Evolutionary conservation across 1,140 invertebrate genomes (phyloP).

Genomic region (Psix sp.): DNA sequence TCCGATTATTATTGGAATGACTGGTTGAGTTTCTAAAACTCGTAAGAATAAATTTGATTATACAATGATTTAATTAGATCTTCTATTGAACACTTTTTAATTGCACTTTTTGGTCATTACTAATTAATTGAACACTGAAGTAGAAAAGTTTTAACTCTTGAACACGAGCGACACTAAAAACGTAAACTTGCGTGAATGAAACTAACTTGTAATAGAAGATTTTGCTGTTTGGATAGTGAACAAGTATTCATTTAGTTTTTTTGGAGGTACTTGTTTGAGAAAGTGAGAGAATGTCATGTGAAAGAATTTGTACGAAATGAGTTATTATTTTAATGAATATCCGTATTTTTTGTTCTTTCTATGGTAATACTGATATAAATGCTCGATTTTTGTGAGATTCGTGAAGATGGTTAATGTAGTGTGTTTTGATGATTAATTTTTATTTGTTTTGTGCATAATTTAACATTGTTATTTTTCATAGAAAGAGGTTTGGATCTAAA

Average conservation of each 20-base stretch:
- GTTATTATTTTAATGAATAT: slow-evolving; percentile 16
- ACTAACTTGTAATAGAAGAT: neutral
- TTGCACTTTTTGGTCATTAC: neutral
- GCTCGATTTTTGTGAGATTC: neutral
- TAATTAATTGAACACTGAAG: neutral
- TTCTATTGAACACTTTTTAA: neutral
- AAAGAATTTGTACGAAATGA: slow-evolving; percentile 41
- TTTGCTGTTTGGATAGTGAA: slow-evolving; percentile 14
- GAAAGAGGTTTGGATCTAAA: neutral
- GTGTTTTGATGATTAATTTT: slow-evolving; percentile 19
- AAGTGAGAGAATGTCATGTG: slow-evolving; percentile 46
- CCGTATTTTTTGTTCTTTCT: slow-evolving; percentile 18
- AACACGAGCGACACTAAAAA: slow-evolving; percentile 56
- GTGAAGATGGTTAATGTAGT: slow-evolving; percentile 21
- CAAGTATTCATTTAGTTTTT: slow-evolving; percentile 2
- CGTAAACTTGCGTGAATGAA: slow-evolving; percentile 55
- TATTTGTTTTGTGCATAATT: neutral
- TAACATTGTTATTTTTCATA: neutral
- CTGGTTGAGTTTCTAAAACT: too few species aligned
- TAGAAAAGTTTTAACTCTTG: slow-evolving; percentile 13
- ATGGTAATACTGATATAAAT: neutral
- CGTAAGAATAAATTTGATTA: neutral
- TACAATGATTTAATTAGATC: neutral
- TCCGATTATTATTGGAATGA: slow-evolving; percentile 11
- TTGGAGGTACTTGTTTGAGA: slow-evolving; percentile 31